Percentiles rank a stretch among this genome's conserved stretches.
phyloP scores from a whole-genome alignment of 2,113 vertebrate genomes.

The Pluvialis apricaria region DNA sequence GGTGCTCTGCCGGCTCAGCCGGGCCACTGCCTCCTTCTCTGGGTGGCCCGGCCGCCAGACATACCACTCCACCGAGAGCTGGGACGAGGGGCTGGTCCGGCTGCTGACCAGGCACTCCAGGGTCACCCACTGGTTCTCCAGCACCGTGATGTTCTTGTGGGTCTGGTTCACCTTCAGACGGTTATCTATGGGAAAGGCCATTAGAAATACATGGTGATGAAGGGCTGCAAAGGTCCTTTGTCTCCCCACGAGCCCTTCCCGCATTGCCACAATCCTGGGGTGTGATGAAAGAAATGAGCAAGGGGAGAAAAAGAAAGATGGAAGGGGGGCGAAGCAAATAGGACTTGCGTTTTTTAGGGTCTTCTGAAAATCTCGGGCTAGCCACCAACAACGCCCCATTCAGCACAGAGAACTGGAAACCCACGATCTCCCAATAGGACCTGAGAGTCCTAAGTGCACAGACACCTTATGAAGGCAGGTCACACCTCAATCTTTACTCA shows the following conservation, averaged over 20 bases:
- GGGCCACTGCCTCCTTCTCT: conserved; percentile 79
- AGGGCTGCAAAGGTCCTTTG: neutral
- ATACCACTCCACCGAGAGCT: conserved; percentile 88
- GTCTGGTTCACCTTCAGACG: conserved; percentile 87
- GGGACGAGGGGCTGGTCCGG: conserved; percentile 83
- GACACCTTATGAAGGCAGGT: neutral
- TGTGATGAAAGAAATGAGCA: neutral
- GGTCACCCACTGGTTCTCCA: conserved; percentile 88
- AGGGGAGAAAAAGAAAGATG: neutral
- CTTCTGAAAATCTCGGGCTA: neutral
- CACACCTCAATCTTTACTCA: neutral
- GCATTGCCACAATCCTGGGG: neutral
- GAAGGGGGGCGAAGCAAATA: neutral
- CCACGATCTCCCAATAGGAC: neutral
- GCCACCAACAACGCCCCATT: neutral
- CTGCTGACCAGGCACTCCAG: conserved; percentile 87
- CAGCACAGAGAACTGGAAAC: neutral
- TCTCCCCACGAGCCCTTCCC: neutral
- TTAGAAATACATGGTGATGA: neutral
- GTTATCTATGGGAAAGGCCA: conserved; percentile 73
- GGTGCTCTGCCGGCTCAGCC: conserved; percentile 78
- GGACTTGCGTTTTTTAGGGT: neutral
- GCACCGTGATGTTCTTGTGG: conserved; percentile 83
- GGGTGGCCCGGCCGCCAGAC: conserved; percentile 77
- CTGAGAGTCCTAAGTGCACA: neutral